These are phyloP conservation scores for Rhea americana DNA, from an alignment of 2,113 vertebrate species.

Conservation along the genomic window DNA sequence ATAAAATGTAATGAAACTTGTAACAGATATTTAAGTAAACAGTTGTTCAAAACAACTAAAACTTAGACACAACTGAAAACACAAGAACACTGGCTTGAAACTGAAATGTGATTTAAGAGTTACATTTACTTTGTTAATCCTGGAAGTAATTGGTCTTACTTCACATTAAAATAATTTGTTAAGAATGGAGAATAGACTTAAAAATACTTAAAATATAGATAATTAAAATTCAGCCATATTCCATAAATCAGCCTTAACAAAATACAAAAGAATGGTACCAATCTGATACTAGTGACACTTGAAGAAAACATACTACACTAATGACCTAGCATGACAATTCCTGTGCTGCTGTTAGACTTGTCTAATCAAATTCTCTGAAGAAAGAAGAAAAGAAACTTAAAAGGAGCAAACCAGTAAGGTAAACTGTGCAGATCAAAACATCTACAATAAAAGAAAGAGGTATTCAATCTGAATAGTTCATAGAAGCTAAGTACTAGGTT, in stretches of 20 bases:
- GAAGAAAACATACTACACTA: background rate
- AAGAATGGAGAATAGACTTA: background rate
- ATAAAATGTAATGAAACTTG: background rate
- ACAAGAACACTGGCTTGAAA: background rate
- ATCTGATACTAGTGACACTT: background rate
- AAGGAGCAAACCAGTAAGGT: background rate
- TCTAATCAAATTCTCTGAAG: background rate
- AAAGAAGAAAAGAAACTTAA: background rate
- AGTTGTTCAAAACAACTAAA: background rate
- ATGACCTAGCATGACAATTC: background rate
- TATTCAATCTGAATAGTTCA: background rate
- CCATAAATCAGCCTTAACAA: background rate
- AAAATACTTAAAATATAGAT: background rate
- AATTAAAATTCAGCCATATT: background rate
- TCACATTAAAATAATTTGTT: background rate
- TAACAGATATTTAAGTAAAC: background rate
- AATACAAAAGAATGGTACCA: background rate
- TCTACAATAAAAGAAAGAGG: background rate
- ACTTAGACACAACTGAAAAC: background rate
- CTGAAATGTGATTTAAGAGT: background rate
- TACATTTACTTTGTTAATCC: background rate
- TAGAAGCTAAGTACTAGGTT: background rate
- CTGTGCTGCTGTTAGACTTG: background rate
- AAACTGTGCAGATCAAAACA: background rate
- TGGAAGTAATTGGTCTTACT: background rate